A percentile compares a stretch with the other conserved stretches of the same genome.
phyloP scores from a whole-genome alignment of 1,140 invertebrate species.

The Pemphigus obesinymphae region DNA sequence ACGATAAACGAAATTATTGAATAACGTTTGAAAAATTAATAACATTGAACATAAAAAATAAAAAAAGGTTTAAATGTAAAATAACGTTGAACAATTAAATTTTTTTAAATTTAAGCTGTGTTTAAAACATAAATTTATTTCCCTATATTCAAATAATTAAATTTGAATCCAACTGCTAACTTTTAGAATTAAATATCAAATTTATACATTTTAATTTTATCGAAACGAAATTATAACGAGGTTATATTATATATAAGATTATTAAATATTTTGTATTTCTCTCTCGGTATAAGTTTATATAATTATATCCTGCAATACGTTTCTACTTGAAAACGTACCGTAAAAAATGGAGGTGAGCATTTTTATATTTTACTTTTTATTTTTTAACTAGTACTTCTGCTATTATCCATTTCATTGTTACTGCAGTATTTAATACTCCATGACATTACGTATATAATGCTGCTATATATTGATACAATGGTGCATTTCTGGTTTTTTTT shows the following conservation, averaged over 20 bases:
- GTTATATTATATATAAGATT: too few species aligned
- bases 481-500: background rate
- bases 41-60: too few species aligned
- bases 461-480: background rate
- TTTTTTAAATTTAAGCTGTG: too few species aligned
- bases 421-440: too few species aligned
- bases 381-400: background rate
- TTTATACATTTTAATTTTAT: background rate
- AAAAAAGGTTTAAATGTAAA: too few species aligned
- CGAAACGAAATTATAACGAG: background rate
- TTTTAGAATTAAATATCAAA: background rate
- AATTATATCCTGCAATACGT: background rate
- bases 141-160: background rate
- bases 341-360: background rate
- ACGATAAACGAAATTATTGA: too few species aligned
- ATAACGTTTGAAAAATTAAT: too few species aligned
- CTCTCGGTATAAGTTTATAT: background rate
- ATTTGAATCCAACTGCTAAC: background rate
- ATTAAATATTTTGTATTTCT: background rate
- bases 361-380: background rate
- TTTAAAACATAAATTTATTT: background rate
- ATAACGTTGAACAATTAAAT: too few species aligned
- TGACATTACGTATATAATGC: too few species aligned
- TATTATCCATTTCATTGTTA: background rate
- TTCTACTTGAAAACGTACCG: background rate